Percentiles rank a stretch among this genome's conserved stretches.
phyloP scores from a whole-genome alignment of 1,140 invertebrate species.

The Panonychus citri region DNA sequence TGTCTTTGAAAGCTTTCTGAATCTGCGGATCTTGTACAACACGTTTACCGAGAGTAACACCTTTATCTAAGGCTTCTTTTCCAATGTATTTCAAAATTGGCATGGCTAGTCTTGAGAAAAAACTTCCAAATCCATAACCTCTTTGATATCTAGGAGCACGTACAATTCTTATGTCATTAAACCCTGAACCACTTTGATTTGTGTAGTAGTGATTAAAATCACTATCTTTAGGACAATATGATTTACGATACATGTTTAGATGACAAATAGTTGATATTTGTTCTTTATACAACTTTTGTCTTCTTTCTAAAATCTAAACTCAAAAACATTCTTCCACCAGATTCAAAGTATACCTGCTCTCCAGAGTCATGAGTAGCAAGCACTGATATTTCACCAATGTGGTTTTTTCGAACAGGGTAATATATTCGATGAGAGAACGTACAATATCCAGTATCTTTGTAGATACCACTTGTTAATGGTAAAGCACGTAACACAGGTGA shows the following conservation, averaged over 20 bases:
- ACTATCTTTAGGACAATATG: neutral
- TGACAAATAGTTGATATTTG: neutral
- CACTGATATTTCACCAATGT: neutral
- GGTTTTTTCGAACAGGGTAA: neutral
- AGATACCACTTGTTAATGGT: neutral
- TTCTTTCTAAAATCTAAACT: no score
- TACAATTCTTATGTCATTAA: neutral
- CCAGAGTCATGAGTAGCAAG: neutral
- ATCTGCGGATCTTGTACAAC: no score
- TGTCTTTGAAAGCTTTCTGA: no score
- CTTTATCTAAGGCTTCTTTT: no score
- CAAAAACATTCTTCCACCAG: no score
- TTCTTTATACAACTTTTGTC: neutral
- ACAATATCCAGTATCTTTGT: neutral
- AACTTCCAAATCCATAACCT: neutral
- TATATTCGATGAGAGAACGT: neutral
- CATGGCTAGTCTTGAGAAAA: neutral
- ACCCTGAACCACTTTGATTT: neutral
- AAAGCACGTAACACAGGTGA: neutral
- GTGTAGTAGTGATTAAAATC: neutral
- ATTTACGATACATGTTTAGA: neutral
- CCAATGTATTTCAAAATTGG: neutral
- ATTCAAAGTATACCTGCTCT: neutral
- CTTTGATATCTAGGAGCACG: neutral
- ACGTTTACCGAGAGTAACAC: no score